Percentiles rank a stretch among this genome's conserved stretches.
phyloP scores from a whole-genome alignment of 2,113 vertebrate species.

The Microcebus lehilahytsara region DNA sequence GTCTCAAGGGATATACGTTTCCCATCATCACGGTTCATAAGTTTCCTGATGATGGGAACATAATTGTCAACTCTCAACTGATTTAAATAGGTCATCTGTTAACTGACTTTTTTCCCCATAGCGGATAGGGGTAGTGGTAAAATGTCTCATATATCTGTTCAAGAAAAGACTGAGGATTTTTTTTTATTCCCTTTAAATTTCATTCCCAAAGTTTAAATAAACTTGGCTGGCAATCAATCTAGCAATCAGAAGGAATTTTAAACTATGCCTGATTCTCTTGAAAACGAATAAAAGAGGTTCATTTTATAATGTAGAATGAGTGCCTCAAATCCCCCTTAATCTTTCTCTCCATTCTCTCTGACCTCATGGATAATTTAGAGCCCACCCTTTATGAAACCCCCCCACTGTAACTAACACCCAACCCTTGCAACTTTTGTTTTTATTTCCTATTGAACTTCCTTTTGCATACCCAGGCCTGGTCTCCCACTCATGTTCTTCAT shows the following conservation, averaged over 20 bases:
- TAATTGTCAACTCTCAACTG: not conserved
- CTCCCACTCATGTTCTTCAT: not conserved
- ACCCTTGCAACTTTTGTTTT: not conserved
- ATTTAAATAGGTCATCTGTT: conserved; percentile 23
- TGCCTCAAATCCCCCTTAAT: not conserved
- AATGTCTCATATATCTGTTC: not conserved
- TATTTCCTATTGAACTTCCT: not conserved
- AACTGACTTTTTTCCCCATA: not conserved
- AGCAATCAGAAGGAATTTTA: not conserved
- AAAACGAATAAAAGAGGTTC: not conserved
- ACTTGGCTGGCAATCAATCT: not conserved
- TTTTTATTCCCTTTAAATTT: not conserved
- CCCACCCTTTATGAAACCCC: not conserved
- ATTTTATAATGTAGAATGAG: not conserved
- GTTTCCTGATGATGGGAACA: conserved; percentile 26
- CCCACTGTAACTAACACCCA: not conserved
- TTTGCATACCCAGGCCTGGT: not conserved
- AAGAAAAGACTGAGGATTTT: not conserved
- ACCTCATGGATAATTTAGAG: not conserved
- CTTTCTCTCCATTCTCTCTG: not conserved
- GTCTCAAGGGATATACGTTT: not conserved
- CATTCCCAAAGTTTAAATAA: not conserved
- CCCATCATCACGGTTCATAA: conserved; percentile 2
- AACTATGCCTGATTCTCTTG: not conserved
- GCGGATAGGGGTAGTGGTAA: not conserved